Conservation (phyloP, 2,888 invertebrate species). For the Torymus auratus region DNA sequence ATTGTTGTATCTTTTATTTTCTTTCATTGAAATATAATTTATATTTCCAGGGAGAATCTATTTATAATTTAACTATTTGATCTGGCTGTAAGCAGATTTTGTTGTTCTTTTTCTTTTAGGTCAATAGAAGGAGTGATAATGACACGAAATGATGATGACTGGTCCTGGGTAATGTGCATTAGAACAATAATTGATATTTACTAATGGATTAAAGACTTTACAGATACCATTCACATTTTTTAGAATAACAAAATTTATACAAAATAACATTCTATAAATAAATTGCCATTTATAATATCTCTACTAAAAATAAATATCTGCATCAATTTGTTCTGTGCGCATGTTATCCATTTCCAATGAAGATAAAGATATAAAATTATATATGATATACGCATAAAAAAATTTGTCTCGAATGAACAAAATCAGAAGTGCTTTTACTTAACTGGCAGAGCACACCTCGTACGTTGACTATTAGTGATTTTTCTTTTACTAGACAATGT, state of each 20-base stretch:
- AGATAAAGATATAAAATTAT: constrained; percentile 36
- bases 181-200: constrained; percentile 33
- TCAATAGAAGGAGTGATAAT: constrained; percentile 30
- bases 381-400: constrained; percentile 6
- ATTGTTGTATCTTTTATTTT: constrained; percentile 17
- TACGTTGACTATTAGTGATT: constrained; percentile 37
- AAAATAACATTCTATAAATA: too few species aligned
- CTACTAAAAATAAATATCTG: background rate
- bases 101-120: constrained; percentile 16
- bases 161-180: constrained; percentile 28
- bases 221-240: too few species aligned
- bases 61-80: constrained; percentile 17
- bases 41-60: constrained; percentile 9
- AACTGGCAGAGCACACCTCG: constrained; percentile 59
- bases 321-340: constrained; percentile 6
- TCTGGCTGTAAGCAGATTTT: constrained; percentile 38
- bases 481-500: constrained; percentile 15
- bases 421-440: constrained; percentile 46
- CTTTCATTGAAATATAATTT: constrained; percentile 3
- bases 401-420: constrained; percentile 33
- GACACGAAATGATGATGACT: constrained; percentile 34
- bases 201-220: background rate
- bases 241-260: too few species aligned
- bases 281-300: too few species aligned
- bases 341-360: constrained; percentile 31